Evolutionary conservation across 2,797 vertebrate genomes (phyloP), one percentile per base, ranked within the genome.

Genomic region (Tenualosa ilisha): DNA sequence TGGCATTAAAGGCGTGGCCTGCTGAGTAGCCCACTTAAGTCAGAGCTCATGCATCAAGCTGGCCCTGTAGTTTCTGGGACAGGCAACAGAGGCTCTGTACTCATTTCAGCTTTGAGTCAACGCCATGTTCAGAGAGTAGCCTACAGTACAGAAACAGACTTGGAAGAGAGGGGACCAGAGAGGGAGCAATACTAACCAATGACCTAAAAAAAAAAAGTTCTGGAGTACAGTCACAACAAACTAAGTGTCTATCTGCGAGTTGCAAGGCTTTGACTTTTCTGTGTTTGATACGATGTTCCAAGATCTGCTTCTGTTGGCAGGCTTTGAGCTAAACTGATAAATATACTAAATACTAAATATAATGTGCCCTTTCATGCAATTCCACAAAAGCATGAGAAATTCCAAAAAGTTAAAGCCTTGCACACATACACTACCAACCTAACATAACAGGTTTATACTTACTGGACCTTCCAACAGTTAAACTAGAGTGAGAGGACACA

Each of bases 381-480:
- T 43, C 31, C 40, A 79, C 37, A 46, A 40, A 40, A 40, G 37
- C 12, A 40, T 72, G 37, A 72, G 6, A 79, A 20, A 46, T 46
- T 46, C 1, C 2, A 65, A 81, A 87, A 86, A 85, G 83, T 82
- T 86, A 72, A 90, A 89, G 86, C 89, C 88, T 90, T 88, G 89
- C 87, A 61, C 89, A 89, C 89, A 68, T 72, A 12, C 50, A 51
- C 4, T 51, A 86, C 61, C 85, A 85, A 85, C 82, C 84, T 84
- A 61, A 84, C 86, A 84, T 87, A 84, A 82, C 49, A 83, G 84
- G 83, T 54, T 49, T 83, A 88, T 94, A 94, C 94, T 94, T 93
- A 95, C 93, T 91, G 91, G 91, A 91, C 89, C 72, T 89, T 92
- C 89, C 92, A 89, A 89, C 89, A 86, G 86, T 61, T 87, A 86